phyloP scores from a whole-genome alignment of 2,113 vertebrate genomes.

The Tychaedon coryphoeus region DNA sequence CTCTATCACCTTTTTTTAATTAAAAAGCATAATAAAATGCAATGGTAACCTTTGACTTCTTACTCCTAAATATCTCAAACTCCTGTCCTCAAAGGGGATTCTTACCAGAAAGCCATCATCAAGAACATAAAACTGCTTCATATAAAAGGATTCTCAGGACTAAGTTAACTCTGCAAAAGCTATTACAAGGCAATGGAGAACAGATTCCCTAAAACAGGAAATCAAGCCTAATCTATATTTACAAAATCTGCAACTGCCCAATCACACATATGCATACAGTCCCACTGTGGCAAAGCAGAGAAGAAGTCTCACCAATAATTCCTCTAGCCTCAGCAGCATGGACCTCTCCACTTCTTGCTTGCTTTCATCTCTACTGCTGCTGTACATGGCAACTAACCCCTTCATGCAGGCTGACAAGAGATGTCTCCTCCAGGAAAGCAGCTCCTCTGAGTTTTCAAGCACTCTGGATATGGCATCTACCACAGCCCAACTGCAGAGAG shows the following conservation, averaged over 20 bases:
- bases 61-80: neutral
- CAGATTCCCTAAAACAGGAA: neutral
- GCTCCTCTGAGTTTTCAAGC: conserved; percentile 65
- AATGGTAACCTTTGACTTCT: neutral
- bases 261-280: neutral
- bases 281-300: neutral
- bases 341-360: conserved; percentile 68
- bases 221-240: neutral
- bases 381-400: conserved; percentile 76
- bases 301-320: conserved; percentile 71
- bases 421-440: conserved; percentile 76
- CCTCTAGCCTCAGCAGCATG: conserved; percentile 76
- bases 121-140: neutral
- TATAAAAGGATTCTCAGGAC: neutral
- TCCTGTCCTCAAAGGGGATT: neutral
- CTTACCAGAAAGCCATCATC: neutral
- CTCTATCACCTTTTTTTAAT: neutral
- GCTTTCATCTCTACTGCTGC: conserved; percentile 43
- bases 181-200: neutral
- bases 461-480: conserved; percentile 78
- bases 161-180: neutral
- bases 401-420: conserved; percentile 78
- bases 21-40: neutral
- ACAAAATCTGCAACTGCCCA: neutral
- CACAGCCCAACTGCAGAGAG: conserved; percentile 81